Conservation (phyloP, 2,797 vertebrate species). For the Taeniopygia guttata region DNA sequence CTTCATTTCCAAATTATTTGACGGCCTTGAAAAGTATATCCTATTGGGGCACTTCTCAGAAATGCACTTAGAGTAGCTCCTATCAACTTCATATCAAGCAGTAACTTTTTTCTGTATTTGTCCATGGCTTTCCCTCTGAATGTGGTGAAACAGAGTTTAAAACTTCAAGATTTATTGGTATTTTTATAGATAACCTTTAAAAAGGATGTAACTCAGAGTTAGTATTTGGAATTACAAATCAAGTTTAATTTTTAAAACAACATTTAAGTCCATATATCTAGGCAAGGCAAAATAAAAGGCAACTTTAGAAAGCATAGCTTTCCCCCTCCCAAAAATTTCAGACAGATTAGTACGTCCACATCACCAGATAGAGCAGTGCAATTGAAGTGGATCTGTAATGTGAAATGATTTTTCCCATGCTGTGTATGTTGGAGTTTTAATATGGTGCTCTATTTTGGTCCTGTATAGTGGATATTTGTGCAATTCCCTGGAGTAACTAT, state of each 20-base stretch:
- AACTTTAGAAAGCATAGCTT: not conserved
- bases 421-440: not conserved
- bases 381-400: not conserved
- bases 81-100: not conserved
- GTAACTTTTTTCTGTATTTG: not conserved
- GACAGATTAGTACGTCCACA: too few species aligned
- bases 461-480: not conserved
- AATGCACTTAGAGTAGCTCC: rapidly evolving
- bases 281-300: too few species aligned
- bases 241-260: not conserved
- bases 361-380: not conserved
- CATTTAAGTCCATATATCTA: not conserved
- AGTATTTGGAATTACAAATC: not conserved
- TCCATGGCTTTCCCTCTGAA: not conserved
- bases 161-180: not conserved
- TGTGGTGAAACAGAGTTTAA: not conserved
- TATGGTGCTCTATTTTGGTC: not conserved
- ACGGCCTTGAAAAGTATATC: not conserved
- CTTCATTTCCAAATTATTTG: not conserved
- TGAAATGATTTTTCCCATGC: not conserved
- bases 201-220: not conserved
- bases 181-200: not conserved
- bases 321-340: not conserved
- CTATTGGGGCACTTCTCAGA: not conserved
- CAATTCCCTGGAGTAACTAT: not conserved